Base-by-base conservation (phyloP, 2,797 vertebrate genomes). In the Bradypus variegatus region DNA sequence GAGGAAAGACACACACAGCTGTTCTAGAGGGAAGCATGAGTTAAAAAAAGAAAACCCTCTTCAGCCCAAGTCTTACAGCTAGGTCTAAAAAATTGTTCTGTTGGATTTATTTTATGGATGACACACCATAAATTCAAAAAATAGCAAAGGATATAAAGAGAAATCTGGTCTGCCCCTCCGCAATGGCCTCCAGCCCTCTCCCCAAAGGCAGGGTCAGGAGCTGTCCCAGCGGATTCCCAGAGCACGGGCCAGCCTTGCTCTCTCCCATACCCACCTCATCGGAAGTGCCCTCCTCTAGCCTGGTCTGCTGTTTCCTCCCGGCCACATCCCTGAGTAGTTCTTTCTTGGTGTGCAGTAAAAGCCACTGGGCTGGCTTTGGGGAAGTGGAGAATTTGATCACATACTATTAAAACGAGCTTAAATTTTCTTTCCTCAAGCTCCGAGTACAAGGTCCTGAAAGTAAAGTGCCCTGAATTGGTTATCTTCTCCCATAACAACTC, bases 51-150 rank as follows among this genome's bases (percentile, higher is more conserved):
- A 88, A 92, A 89, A 75, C 0, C 36, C 69, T 76, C 36, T 79
- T 81, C 76, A 45, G 83, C n/a, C 36, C 14, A 53, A 45, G 81
- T 64, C 86, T 88, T 86, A 85, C 64, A 87, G 69, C 16, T 10
- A 14, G 33, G 36, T 53, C 69, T 67, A 58, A 82, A 81, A 69
- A 16, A 19, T 73, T n/a, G 3, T 23, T 90, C 70, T 69, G 31
- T 77, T 60, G 9, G 33, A 73, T 90, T 89, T 2, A 0, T 81
- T 70, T 78, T n/a, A 90, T 64, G 23, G 41, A 11, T 5, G 21
- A 64, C 58, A 58, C 23, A 13, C 11, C 29, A 62, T n/a, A 86
- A 79, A 83, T 90, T 80, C 60, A 90, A 89, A 93, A 72, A 13
- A 18, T 69, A 53, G 88, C 12, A 29, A 78, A 82, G 8, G 23